A percentile compares a stretch with the other conserved stretches of the same genome.
Evolutionary conservation across 2,797 vertebrate genomes (phyloP).

Genomic region (Enteromius trimaculatus): DNA sequence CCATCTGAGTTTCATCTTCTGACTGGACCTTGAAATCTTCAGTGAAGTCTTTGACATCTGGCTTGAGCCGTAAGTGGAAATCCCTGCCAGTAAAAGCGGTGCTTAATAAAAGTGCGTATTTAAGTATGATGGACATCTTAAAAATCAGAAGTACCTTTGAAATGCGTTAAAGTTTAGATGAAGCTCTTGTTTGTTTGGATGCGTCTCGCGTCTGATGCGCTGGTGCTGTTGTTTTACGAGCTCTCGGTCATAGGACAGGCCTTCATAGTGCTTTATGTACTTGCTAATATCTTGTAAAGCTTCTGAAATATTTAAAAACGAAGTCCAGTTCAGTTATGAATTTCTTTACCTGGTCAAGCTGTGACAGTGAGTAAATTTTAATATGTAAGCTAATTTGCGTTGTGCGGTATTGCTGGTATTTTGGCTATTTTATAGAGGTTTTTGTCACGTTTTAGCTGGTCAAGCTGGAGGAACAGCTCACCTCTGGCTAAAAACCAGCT

Average conservation of each 20-base stretch:
- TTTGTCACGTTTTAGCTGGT: not conserved
- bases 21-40: slow-evolving; percentile 69
- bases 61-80: slow-evolving; percentile 77
- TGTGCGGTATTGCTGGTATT: no score
- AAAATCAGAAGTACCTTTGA: slow-evolving; percentile 67
- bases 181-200: slow-evolving; percentile 60
- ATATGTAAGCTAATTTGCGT: not conserved
- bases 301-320: slow-evolving; percentile 58
- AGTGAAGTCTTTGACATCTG: slow-evolving; percentile 70
- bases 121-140: not conserved
- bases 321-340: slow-evolving; percentile 32
- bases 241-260: slow-evolving; percentile 69
- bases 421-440: not conserved
- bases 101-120: not conserved
- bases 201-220: slow-evolving; percentile 64
- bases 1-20: slow-evolving; percentile 56
- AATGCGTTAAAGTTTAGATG: slow-evolving; percentile 76
- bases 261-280: slow-evolving; percentile 76
- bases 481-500: not conserved
- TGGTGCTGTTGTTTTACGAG: slow-evolving; percentile 71
- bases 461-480: not conserved
- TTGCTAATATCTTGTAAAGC: slow-evolving; percentile 65
- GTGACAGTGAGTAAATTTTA: not conserved
- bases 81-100: slow-evolving; percentile 61
- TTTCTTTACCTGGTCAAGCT: not conserved